Conservation (phyloP, 2,888 invertebrate genomes). For the Trimorus sp. region DNA sequence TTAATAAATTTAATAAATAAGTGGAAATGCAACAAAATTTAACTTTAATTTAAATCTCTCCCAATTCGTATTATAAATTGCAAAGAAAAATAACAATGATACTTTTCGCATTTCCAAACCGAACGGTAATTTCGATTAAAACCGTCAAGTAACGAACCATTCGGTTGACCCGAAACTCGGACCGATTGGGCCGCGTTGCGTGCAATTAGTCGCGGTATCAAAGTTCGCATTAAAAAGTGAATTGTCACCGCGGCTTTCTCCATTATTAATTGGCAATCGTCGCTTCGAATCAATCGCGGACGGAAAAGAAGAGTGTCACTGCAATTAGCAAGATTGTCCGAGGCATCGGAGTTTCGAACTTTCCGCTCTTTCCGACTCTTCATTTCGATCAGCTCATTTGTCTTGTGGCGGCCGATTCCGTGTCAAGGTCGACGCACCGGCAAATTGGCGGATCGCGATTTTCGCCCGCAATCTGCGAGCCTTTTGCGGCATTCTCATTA, state of each 20-base stretch:
- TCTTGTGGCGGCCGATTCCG: constrained; percentile 62
- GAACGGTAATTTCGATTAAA: too few species aligned
- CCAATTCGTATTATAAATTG: too few species aligned
- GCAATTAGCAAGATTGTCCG: constrained; percentile 48
- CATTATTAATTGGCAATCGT: constrained; percentile 48
- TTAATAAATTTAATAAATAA: too few species aligned
- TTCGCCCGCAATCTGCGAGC: constrained; percentile 42
- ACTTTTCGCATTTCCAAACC: too few species aligned
- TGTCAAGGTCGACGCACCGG: constrained; percentile 64
- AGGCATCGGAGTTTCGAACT: constrained; percentile 1
- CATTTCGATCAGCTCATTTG: constrained; percentile 63
- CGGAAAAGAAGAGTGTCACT: constrained; percentile 9
- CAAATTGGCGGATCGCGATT: constrained; percentile 59
- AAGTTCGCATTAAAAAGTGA: constrained; percentile 39
- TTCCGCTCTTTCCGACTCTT: constrained; percentile 53
- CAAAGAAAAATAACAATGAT: too few species aligned
- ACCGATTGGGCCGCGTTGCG: too few species aligned
- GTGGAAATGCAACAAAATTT: too few species aligned
- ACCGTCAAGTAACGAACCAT: too few species aligned
- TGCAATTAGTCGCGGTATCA: too few species aligned
- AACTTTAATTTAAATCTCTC: too few species aligned
- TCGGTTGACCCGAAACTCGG: too few species aligned
- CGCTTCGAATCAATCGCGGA: constrained; percentile 26
- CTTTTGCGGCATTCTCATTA: constrained; percentile 61
- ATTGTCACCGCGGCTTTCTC: constrained; percentile 47